phyloP scores from a whole-genome alignment of 2,888 invertebrate species.

The Callosobruchus maculatus region DNA sequence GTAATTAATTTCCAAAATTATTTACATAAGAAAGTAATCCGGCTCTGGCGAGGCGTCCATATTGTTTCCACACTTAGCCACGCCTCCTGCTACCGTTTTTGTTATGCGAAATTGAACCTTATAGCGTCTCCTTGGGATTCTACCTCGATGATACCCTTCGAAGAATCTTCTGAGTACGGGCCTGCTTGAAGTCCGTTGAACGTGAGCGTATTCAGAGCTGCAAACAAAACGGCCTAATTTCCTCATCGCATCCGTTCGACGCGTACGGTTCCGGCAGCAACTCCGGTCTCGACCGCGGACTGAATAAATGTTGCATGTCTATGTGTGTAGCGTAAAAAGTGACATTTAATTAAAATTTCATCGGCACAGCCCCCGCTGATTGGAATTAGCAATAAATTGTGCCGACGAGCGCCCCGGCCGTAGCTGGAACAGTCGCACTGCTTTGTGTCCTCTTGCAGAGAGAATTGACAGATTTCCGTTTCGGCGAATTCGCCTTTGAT shows the following conservation, averaged over 20 bases:
- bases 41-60: too few species aligned
- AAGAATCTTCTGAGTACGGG: too few species aligned
- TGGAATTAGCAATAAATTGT: not conserved
- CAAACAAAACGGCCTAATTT: not conserved
- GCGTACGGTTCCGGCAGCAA: not conserved
- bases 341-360: not conserved
- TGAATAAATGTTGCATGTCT: not conserved
- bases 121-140: too few species aligned
- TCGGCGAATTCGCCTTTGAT: not conserved
- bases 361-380: not conserved
- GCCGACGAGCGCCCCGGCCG: not conserved
- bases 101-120: too few species aligned
- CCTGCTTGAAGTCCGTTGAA: too few species aligned
- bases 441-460: not conserved
- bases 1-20: too few species aligned
- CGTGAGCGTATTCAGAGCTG: too few species aligned
- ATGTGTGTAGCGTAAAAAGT: not conserved
- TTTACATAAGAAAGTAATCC: too few species aligned
- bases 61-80: too few species aligned
- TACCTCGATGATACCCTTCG: too few species aligned
- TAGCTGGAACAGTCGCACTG: too few species aligned
- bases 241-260: not conserved
- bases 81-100: too few species aligned
- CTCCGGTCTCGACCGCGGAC: not conserved
- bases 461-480: not conserved